Percentiles rank a stretch among this genome's conserved stretches.
Evolutionary conservation across 2,888 invertebrate species (phyloP).

Genomic region (Fragum whitleyi): DNA sequence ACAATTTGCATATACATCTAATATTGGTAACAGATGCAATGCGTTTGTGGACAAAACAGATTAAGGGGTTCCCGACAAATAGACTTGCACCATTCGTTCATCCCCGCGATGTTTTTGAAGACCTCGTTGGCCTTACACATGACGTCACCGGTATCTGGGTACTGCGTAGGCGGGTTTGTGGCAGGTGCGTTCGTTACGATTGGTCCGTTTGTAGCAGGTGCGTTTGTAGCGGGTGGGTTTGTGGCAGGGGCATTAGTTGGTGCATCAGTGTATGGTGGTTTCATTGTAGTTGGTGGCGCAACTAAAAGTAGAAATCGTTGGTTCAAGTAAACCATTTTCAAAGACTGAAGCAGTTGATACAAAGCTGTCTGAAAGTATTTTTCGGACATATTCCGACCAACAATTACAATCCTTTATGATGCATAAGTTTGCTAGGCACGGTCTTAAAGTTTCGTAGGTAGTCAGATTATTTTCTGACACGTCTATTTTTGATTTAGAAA

Average conservation of each 20-base stretch:
- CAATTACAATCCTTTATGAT: too few relatives aligned
- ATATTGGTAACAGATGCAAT: slow-evolving; percentile 26
- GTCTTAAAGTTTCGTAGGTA: too few relatives aligned
- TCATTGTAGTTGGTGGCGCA: not conserved
- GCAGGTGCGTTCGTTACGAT: not conserved
- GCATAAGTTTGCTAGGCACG: too few relatives aligned
- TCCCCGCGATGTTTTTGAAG: not conserved
- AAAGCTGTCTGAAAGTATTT: too few relatives aligned
- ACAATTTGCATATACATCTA: too few relatives aligned
- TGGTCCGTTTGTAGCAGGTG: not conserved
- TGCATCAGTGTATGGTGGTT: not conserved
- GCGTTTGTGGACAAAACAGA: slow-evolving; percentile 28
- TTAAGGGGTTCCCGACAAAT: slow-evolving; percentile 25
- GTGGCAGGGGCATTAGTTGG: not conserved
- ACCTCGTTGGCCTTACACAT: slow-evolving; percentile 25
- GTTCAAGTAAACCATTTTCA: too few relatives aligned
- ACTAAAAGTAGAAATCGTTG: not conserved
- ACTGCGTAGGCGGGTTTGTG: not conserved
- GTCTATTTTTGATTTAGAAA: too few relatives aligned
- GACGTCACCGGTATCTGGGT: not conserved
- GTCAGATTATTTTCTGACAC: too few relatives aligned
- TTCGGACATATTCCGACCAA: too few relatives aligned
- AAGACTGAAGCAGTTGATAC: too few relatives aligned
- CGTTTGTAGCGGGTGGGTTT: not conserved
- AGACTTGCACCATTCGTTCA: slow-evolving; percentile 37